These are phyloP conservation scores for Nymphicus hollandicus DNA, from an alignment of 2,113 vertebrate species.

Conservation along the genomic window DNA sequence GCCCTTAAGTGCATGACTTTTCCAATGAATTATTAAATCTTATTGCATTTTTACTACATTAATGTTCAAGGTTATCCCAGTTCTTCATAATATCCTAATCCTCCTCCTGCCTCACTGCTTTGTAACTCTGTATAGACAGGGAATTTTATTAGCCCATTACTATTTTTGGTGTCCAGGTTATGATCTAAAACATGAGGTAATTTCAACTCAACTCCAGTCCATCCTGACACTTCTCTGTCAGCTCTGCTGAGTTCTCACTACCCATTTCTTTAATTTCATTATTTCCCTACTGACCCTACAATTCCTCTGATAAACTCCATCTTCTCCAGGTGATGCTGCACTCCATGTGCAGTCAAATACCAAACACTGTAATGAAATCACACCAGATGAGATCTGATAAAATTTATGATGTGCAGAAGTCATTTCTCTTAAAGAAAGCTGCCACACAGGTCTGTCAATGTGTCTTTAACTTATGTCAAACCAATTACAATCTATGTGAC, in stretches of 20 bases:
- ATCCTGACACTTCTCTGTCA: not conserved
- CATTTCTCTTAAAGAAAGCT: not conserved
- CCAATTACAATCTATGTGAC: not conserved
- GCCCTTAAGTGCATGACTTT: not conserved
- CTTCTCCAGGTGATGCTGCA: not conserved
- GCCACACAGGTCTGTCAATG: not conserved
- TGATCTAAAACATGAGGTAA: not conserved
- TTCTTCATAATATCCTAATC: not conserved
- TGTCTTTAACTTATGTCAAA: not conserved
- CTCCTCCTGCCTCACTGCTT: not conserved
- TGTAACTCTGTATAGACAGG: not conserved
- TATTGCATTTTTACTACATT: not conserved
- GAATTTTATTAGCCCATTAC: not conserved
- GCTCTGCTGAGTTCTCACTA: not conserved
- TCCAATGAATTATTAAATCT: not conserved
- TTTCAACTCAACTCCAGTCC: not conserved
- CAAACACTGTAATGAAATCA: not conserved
- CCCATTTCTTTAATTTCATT: not conserved
- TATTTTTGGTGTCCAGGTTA: not conserved
- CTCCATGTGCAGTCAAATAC: not conserved
- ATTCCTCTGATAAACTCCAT: not conserved
- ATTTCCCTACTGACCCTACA: not conserved
- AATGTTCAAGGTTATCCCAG: not conserved
- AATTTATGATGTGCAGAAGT: not conserved
- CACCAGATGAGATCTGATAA: not conserved